Evolutionary conservation across 2,797 vertebrate species (phyloP).

Genomic region (Threskiornis aethiopicus): DNA sequence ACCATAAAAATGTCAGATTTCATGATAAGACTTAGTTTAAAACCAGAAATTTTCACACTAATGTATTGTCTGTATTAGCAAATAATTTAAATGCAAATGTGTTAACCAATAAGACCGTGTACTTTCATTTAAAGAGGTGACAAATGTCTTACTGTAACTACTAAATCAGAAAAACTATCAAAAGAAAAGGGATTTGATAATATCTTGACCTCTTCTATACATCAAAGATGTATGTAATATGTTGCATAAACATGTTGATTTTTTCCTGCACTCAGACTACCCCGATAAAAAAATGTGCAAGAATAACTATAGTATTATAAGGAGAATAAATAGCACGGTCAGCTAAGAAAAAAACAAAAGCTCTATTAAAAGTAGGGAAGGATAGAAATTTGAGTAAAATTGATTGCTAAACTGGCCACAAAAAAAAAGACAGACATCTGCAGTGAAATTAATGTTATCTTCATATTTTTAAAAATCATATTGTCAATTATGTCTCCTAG

Average conservation of each 20-base stretch:
- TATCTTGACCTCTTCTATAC: neutral
- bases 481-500: neutral
- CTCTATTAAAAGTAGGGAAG: neutral
- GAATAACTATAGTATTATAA: neutral
- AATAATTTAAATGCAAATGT: conserved; percentile 37
- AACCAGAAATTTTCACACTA: neutral
- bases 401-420: neutral
- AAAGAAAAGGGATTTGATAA: neutral
- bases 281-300: neutral
- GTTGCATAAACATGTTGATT: neutral
- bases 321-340: neutral
- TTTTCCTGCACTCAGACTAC: neutral
- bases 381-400: neutral
- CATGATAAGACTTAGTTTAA: conserved; percentile 3
- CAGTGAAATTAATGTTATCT: neutral
- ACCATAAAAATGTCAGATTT: neutral
- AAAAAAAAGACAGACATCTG: fast-evolving
- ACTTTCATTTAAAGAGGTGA: neutral
- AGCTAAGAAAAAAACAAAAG: neutral
- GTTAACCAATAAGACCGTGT: neutral
- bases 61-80: neutral
- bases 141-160: neutral
- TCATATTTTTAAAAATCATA: neutral
- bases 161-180: neutral
- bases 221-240: neutral